These are phyloP conservation scores for Copidosoma floridanum DNA, from an alignment of 1,140 invertebrate species.

Conservation along the genomic window DNA sequence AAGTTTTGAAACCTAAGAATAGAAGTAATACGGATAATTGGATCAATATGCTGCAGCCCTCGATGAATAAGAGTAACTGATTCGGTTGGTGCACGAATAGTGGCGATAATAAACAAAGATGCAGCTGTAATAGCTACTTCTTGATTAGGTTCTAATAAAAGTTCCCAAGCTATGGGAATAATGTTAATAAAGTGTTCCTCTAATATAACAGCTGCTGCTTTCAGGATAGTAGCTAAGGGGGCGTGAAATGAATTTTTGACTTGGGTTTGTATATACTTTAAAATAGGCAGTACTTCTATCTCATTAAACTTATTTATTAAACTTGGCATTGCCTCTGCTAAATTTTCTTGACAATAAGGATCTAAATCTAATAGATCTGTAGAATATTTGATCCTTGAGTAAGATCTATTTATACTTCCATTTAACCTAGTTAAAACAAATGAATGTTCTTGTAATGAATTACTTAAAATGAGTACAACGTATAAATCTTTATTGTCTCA, in stretches of 20 bases:
- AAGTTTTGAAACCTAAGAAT: constrained; percentile 89
- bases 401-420: constrained; percentile 56
- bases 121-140: constrained; percentile 80
- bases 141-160: constrained; percentile 79
- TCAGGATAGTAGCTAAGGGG: constrained; percentile 84
- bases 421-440: constrained; percentile 50
- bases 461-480: too few species aligned
- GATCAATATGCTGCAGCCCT: constrained; percentile 80
- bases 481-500: constrained; percentile 4
- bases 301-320: constrained; percentile 50
- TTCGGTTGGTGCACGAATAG: constrained; percentile 85
- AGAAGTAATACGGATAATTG: constrained; percentile 73
- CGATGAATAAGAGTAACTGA: constrained; percentile 85
- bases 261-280: constrained; percentile 85
- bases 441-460: constrained; percentile 8
- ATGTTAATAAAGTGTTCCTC: constrained; percentile 88
- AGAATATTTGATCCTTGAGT: constrained; percentile 53
- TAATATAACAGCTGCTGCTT: constrained; percentile 85
- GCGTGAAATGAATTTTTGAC: constrained; percentile 86
- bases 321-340: constrained; percentile 50
- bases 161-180: constrained; percentile 89
- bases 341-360: constrained; percentile 50
- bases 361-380: constrained; percentile 53
- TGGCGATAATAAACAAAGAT: constrained; percentile 87
- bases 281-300: constrained; percentile 65